These are phyloP conservation scores for Rotaria socialis DNA, from an alignment of 2,888 invertebrate genomes.

Conservation along the genomic window DNA sequence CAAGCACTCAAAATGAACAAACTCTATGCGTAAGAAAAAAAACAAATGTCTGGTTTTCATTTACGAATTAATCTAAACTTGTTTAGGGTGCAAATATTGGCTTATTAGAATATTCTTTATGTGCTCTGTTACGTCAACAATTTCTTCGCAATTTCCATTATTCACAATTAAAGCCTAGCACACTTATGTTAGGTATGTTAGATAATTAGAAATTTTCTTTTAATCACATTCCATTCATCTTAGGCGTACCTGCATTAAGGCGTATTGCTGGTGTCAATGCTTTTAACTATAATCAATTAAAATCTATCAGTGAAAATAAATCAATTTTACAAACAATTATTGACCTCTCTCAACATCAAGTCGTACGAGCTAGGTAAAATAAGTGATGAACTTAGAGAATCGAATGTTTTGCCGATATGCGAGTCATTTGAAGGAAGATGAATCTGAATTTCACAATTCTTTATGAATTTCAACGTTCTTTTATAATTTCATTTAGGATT, in stretches of 20 bases:
- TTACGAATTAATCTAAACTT: not conserved
- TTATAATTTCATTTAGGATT: not conserved
- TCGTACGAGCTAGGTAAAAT: slow-evolving; percentile 9
- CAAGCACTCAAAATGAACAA: not conserved
- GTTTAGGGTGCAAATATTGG: slow-evolving; percentile 1
- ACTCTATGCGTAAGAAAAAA: not conserved
- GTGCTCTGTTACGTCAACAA: slow-evolving; percentile 31
- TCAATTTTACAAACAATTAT: slow-evolving; percentile 24
- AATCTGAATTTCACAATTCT: no score
- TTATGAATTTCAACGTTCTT: no score
- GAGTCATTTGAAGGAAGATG: no score
- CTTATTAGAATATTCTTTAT: slow-evolving; percentile 24
- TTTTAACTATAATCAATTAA: slow-evolving; percentile 18
- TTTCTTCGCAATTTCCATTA: slow-evolving; percentile 30
- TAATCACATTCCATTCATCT: not conserved
- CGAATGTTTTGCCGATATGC: no score
- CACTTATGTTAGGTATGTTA: slow-evolving; percentile 7
- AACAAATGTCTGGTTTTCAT: not conserved
- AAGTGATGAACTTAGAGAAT: no score
- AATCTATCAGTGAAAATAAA: slow-evolving; percentile 21
- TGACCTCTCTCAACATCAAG: slow-evolving; percentile 5
- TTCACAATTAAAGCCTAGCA: slow-evolving; percentile 30
- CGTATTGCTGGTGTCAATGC: slow-evolving; percentile 1
- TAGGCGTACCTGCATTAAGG: slow-evolving; percentile 8
- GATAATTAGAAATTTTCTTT: not conserved